These are phyloP conservation scores for Hedya salicella DNA, from an alignment of 2,888 invertebrate species.

Conservation along the genomic window DNA sequence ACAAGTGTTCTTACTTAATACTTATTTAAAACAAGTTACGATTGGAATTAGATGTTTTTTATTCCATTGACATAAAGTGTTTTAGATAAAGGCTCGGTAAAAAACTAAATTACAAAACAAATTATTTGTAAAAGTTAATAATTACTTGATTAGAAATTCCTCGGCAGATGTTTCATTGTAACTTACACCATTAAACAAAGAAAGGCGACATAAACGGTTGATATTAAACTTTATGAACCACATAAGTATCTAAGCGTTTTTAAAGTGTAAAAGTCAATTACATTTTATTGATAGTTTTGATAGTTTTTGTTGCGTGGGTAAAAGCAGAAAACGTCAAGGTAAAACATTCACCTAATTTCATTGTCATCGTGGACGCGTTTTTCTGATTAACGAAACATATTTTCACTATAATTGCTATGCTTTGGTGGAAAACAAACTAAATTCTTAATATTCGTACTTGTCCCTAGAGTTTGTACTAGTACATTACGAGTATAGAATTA, in stretches of 20 bases:
- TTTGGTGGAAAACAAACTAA: too few species aligned
- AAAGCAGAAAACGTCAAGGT: background rate
- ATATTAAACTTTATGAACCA: conserved; percentile 2
- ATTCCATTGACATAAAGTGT: too few species aligned
- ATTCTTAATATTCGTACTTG: too few species aligned
- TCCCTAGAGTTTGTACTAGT: too few species aligned
- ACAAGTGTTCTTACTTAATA: background rate
- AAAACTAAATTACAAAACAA: background rate
- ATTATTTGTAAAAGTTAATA: conserved; percentile 5
- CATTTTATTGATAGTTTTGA: conserved; percentile 5
- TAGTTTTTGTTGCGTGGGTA: background rate
- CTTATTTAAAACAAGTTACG: background rate
- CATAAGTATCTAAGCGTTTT: conserved; percentile 14
- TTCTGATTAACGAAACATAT: too few species aligned
- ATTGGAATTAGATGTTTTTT: background rate
- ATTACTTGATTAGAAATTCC: conserved; percentile 30
- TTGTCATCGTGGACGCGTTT: too few species aligned
- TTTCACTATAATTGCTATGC: too few species aligned
- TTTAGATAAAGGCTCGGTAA: too few species aligned
- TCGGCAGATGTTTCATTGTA: conserved; percentile 9
- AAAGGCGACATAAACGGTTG: conserved; percentile 11
- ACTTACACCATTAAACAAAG: conserved; percentile 14
- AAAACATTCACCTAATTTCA: background rate
- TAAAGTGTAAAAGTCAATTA: conserved; percentile 6
- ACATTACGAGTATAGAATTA: too few species aligned